Conservation (phyloP, 2,797 vertebrate genomes). For the Dermochelys coriacea region DNA sequence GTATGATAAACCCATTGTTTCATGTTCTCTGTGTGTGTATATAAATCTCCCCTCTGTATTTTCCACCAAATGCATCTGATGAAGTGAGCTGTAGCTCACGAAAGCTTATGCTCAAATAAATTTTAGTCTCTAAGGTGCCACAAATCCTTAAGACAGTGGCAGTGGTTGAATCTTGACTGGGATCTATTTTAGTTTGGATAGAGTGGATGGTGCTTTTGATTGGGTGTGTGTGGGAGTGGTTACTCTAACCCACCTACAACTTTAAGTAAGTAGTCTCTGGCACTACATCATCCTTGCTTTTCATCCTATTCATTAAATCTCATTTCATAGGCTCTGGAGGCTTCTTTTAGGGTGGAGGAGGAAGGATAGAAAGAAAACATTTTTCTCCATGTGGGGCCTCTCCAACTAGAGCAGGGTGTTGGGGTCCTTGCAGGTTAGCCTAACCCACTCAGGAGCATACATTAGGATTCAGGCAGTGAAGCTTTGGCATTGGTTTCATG, state of each 20-base stretch:
- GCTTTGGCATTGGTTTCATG: neutral
- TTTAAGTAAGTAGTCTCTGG: slow-evolving; percentile 7
- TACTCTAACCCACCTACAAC: neutral
- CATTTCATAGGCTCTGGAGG: neutral
- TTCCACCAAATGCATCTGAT: too few species aligned
- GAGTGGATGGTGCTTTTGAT: neutral
- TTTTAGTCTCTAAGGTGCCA: too few species aligned
- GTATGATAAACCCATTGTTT: too few species aligned
- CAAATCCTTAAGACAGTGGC: neutral
- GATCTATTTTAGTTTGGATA: neutral
- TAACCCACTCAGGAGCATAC: neutral
- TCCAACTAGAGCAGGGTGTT: neutral
- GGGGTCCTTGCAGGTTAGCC: neutral
- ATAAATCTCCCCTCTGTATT: too few species aligned
- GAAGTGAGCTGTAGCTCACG: too few species aligned
- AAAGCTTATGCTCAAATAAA: too few species aligned
- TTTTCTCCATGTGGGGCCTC: neutral
- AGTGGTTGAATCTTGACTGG: slow-evolving; percentile 10
- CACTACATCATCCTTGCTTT: neutral
- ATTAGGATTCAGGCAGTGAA: neutral
- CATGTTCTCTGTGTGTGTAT: too few species aligned
- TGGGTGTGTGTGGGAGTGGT: neutral
- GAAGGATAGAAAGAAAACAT: neutral
- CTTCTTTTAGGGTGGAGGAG: neutral
- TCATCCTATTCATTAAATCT: neutral